Conservation (phyloP, 2,113 vertebrate genomes). For the Polypterus senegalus region DNA sequence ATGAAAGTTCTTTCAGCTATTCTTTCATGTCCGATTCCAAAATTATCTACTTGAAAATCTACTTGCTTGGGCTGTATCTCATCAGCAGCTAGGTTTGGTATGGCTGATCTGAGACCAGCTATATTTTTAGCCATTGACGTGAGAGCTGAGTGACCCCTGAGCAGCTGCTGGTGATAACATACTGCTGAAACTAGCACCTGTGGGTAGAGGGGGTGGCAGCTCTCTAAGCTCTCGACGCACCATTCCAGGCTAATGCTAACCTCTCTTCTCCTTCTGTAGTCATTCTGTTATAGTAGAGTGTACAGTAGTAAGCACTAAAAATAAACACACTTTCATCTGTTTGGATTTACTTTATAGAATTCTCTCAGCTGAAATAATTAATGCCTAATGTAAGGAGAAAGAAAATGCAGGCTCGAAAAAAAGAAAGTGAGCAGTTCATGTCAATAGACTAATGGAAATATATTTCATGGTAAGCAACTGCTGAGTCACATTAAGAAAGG, state of each 20-base stretch:
- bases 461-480: too few relatives aligned
- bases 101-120: background rate
- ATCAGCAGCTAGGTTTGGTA: background rate
- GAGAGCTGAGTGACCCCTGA: background rate
- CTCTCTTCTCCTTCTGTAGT: background rate
- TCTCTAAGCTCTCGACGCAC: background rate
- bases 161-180: background rate
- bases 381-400: too few relatives aligned
- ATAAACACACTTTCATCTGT: constrained; percentile 3
- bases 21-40: background rate
- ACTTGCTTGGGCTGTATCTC: background rate
- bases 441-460: too few relatives aligned
- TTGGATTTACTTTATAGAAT: background rate
- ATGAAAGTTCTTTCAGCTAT: background rate
- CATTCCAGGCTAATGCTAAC: constrained; percentile 1
- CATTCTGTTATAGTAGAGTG: background rate
- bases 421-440: too few relatives aligned
- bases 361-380: background rate
- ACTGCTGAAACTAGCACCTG: constrained; percentile 5
- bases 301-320: background rate
- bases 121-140: constrained; percentile 1
- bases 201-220: background rate
- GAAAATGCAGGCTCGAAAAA: too few relatives aligned
- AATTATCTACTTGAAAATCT: constrained; percentile 1
- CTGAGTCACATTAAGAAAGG: too few relatives aligned